Evolutionary conservation across 2,113 vertebrate species (phyloP), one percentile per base, ranked within the genome.

Genomic region (Proteles cristata): DNA sequence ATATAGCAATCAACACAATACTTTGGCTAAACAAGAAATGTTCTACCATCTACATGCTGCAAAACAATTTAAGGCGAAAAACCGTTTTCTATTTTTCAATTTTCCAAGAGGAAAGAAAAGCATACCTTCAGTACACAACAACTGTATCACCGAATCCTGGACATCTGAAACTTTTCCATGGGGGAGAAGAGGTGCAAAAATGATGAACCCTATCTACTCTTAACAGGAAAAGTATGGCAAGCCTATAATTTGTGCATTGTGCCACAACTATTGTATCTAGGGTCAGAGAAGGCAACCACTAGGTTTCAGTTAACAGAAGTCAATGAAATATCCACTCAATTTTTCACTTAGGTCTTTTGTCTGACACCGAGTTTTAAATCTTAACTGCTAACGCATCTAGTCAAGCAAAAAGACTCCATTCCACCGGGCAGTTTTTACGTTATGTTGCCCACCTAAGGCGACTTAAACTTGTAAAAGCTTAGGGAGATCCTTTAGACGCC

Each of bases 401-500:
- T 71, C 76, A 50, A 11, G 4, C 15, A 31, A 84, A 25, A 77
- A 79, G 31, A 58, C 11, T 65, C 16, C 58, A 68, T 87, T 48
- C 43, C 79, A 83, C 39, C 28, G 58, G 21, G 19, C 31, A 90
- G 10, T 63, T 92, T 90, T 53, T 12, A 90, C 50, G 68, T 94
- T 35, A 50, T 11, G 33, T 4, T 79, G 16, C 48, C 48, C 61
- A 96, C 61, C 50, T 77, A 93, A 93, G 7, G 7, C 26, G n/a
- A 83, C 25, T 90, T 73, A 85, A 93, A 94, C 66, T 88, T 74
- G 43, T 76, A 82, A 63, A 93, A 89, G 77, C 79, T 92, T 33
- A 66, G 5, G 33, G 31, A 53, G 63, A 88, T 48, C 6, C 43
- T 90, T 77, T 35, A 66, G 26, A 88, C 2, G 88, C 15, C 68